These are phyloP conservation scores for Oscheius sp. DNA, from an alignment of 2,888 invertebrate species.

Conservation along the genomic window DNA sequence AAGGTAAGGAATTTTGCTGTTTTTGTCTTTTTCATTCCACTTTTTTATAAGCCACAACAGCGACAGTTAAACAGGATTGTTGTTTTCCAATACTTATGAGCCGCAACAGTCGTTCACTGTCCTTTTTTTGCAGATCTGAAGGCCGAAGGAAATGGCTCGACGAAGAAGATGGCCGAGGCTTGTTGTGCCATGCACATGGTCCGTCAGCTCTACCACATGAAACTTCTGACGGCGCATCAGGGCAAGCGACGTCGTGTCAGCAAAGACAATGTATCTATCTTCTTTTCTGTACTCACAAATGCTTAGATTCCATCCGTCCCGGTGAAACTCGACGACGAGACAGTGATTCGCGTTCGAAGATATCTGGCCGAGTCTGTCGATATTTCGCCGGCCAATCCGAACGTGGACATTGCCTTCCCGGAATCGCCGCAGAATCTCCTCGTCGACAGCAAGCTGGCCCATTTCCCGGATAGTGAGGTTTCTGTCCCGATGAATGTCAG, in stretches of 20 bases:
- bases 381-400: constrained; percentile 58
- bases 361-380: constrained; percentile 56
- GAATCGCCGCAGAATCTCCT: constrained; percentile 77
- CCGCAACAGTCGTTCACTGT: not conserved
- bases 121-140: constrained; percentile 31
- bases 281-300: not conserved
- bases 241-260: constrained; percentile 42
- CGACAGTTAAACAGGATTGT: not conserved
- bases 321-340: constrained; percentile 83
- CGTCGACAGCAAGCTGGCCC: constrained; percentile 78
- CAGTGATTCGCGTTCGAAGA: constrained; percentile 76
- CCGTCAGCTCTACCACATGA: constrained; percentile 58
- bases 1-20: constrained; percentile 78
- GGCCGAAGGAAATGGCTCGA: constrained; percentile 93
- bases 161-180: constrained; percentile 94
- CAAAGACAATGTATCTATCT: constrained; percentile 37
- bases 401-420: constrained; percentile 42
- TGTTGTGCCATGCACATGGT: constrained; percentile 94
- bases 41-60: no score
- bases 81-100: not conserved
- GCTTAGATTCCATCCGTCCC: constrained; percentile 76
- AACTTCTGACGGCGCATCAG: constrained; percentile 46
- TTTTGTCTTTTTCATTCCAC: no score
- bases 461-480: constrained; percentile 80
- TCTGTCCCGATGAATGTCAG: constrained; percentile 83